Percentiles rank a stretch among this genome's conserved stretches.
These are phyloP conservation scores for Echeneis naucrates DNA, from an alignment of 2,797 vertebrate genomes.

Conservation along the genomic window DNA sequence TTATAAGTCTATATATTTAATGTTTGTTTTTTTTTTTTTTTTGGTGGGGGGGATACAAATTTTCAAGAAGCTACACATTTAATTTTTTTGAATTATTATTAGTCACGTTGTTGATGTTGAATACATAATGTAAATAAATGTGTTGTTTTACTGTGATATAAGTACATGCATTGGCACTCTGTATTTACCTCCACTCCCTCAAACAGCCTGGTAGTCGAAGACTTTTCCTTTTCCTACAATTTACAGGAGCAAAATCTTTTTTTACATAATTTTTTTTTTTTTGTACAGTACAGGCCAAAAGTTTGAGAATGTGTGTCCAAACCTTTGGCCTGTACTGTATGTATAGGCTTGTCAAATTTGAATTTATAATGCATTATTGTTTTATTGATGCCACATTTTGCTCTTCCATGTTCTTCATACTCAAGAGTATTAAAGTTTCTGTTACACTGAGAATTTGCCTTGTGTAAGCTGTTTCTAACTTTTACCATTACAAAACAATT, in stretches of 20 bases:
- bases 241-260: no score
- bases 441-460: constrained; percentile 1
- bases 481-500: neutral
- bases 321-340: no score
- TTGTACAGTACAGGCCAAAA: constrained; percentile 3
- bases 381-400: constrained; percentile 27
- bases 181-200: no score
- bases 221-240: neutral
- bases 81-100: constrained; percentile 13
- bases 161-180: constrained; percentile 13
- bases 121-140: constrained; percentile 26
- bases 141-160: constrained; percentile 12
- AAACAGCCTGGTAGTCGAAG: neutral
- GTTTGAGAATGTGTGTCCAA: no score
- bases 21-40: neutral
- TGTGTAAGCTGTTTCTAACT: constrained; percentile 7
- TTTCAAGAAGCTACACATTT: neutral
- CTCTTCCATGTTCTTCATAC: constrained; percentile 3
- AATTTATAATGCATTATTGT: constrained; percentile 8
- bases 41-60: no score
- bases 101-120: neutral
- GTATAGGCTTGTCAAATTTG: neutral
- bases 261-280: neutral
- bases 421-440: neutral
- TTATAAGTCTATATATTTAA: neutral